phyloP scores from a whole-genome alignment of 35 echinoderm and acorn worm genomes.

The Heliocidaris tuberculata region DNA sequence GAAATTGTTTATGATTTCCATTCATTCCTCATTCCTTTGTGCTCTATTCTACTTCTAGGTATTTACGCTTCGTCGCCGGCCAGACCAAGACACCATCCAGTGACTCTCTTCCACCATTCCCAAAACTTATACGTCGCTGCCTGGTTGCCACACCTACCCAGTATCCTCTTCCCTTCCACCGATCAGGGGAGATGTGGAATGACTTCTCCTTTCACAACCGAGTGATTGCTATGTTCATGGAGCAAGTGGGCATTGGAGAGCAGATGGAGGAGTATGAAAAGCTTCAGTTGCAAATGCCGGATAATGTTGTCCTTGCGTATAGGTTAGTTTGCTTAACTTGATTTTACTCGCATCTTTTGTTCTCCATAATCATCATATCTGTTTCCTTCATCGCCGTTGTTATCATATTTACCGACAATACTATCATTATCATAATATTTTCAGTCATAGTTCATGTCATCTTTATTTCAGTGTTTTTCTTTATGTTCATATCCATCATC shows the following conservation, averaged over 20 bases:
- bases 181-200: slow-evolving; percentile 15
- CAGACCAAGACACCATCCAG: background rate
- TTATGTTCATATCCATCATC: background rate
- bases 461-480: background rate
- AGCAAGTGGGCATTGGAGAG: background rate
- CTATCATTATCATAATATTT: background rate
- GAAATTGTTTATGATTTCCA: too few relatives aligned
- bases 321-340: background rate
- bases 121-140: background rate
- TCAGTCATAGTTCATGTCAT: background rate
- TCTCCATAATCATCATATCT: background rate
- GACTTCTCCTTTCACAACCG: slow-evolving; percentile 42
- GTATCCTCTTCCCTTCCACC: background rate
- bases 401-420: background rate
- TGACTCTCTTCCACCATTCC: background rate
- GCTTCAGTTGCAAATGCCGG: slow-evolving; percentile 32
- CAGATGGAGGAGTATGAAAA: slow-evolving; percentile 12
- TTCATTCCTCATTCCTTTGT: background rate
- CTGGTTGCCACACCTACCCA: background rate
- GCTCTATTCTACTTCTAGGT: background rate
- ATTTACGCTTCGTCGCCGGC: background rate
- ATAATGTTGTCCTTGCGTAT: slow-evolving; percentile 24
- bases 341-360: background rate
- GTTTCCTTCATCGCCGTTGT: background rate
- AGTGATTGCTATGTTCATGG: background rate